Evolutionary conservation across 2,797 vertebrate genomes (phyloP).

Genomic region (Peromyscus aztecus): DNA sequence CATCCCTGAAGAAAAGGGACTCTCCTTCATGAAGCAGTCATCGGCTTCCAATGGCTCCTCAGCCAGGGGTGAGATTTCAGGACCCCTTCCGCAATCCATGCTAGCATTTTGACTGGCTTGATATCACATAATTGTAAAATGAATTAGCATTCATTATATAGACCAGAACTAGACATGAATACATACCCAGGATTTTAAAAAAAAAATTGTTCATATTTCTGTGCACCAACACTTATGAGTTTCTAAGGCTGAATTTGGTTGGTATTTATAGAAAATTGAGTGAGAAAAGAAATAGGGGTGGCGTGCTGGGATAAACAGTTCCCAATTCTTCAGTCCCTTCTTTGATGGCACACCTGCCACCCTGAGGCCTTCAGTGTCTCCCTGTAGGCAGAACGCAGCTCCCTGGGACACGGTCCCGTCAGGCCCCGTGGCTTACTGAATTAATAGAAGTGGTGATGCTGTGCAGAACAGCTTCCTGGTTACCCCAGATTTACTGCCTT

Average conservation of each 20-base stretch:
- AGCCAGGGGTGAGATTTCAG: neutral
- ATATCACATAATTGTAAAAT: neutral
- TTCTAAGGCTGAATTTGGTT: neutral
- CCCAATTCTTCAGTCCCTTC: neutral
- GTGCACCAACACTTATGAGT: neutral
- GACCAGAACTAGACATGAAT: neutral
- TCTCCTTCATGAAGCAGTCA: neutral
- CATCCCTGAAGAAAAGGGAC: neutral
- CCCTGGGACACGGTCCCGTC: accelerated
- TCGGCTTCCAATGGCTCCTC: too few relatives aligned
- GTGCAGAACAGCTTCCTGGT: neutral
- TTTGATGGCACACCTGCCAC: neutral
- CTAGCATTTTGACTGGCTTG: neutral
- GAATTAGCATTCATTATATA: neutral
- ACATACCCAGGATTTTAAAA: neutral
- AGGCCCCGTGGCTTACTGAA: neutral
- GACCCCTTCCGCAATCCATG: neutral
- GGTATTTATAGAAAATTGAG: neutral
- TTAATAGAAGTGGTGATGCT: neutral
- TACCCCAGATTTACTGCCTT: neutral
- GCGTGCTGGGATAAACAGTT: neutral
- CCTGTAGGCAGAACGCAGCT: neutral
- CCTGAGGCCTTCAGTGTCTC: neutral
- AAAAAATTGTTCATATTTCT: too few relatives aligned
- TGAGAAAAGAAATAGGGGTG: neutral